phyloP scores from a whole-genome alignment of 1,140 invertebrate genomes.

The Coelopa frigida region DNA sequence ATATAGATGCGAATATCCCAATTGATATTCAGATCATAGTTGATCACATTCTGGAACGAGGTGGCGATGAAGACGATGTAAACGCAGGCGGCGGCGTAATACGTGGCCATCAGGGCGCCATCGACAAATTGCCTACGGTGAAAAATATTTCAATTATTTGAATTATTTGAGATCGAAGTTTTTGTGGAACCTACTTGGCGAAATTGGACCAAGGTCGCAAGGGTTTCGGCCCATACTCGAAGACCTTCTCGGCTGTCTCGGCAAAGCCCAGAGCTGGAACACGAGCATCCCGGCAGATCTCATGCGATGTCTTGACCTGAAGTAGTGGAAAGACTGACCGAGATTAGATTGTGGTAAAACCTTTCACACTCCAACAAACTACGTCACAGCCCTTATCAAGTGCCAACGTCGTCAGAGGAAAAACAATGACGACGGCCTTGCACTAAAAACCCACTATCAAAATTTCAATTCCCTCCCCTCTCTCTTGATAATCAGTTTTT shows the following conservation, averaged over 20 bases:
- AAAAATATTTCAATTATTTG: too few species aligned
- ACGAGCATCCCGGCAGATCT: constrained; percentile 59
- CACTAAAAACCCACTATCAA: not conserved
- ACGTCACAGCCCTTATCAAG: not conserved
- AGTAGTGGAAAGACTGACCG: not conserved
- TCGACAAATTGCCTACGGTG: constrained; percentile 55
- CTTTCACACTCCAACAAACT: not conserved
- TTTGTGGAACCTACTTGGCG: constrained; percentile 50
- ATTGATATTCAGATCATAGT: constrained; percentile 30
- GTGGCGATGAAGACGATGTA: constrained; percentile 68
- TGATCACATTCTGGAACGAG: constrained; percentile 60
- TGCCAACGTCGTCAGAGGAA: not conserved
- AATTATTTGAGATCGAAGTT: not conserved
- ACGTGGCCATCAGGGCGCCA: constrained; percentile 56
- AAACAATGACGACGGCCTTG: not conserved
- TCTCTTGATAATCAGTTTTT: not conserved
- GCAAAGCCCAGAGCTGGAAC: constrained; percentile 66
- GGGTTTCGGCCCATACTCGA: constrained; percentile 59
- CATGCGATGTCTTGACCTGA: constrained; percentile 65
- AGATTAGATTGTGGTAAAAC: too few species aligned
- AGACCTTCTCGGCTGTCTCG: constrained; percentile 70
- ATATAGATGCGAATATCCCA: constrained; percentile 42
- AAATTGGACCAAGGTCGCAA: constrained; percentile 53
- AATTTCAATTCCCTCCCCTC: not conserved
- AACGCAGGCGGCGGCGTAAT: constrained; percentile 62